Evolutionary conservation across 1,140 invertebrate genomes (phyloP).

Genomic region (Bombus turneri): DNA sequence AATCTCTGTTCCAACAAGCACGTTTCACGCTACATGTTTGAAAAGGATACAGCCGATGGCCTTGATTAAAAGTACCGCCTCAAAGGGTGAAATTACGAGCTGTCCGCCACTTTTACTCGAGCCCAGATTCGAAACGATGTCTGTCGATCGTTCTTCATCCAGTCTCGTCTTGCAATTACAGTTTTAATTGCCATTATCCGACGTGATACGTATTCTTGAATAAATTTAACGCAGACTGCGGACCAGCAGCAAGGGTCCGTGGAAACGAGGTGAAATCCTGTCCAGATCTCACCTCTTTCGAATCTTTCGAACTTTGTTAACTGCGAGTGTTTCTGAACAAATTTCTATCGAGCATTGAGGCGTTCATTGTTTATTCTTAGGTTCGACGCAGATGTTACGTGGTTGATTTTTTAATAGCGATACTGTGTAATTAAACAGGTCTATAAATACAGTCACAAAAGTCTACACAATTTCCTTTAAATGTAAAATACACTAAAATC

Average conservation of each 20-base stretch:
- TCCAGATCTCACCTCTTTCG: not conserved
- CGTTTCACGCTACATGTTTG: not conserved
- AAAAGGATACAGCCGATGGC: not conserved
- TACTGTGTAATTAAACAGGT: not conserved
- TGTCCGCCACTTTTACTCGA: conserved; percentile 51
- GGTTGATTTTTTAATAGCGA: not conserved
- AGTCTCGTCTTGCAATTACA: conserved; percentile 30
- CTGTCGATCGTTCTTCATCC: not conserved
- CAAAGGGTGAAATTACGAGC: conserved; percentile 4
- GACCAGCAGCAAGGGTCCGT: conserved; percentile 25
- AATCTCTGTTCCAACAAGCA: not conserved
- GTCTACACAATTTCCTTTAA: too few species aligned
- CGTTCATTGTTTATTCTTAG: not conserved
- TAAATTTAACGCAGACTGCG: conserved; percentile 61
- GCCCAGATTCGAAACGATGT: not conserved
- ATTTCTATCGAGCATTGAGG: not conserved
- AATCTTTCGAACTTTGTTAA: conserved; percentile 23
- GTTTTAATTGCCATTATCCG: conserved; percentile 56
- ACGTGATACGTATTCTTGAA: conserved; percentile 30
- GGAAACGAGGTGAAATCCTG: conserved; percentile 50
- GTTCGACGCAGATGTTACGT: not conserved
- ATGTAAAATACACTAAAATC: not conserved
- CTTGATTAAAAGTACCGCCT: not conserved
- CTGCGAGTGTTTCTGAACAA: not conserved
- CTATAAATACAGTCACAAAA: too few species aligned